Conservation (phyloP, 2,888 invertebrate species). For the Spisula solida region DNA sequence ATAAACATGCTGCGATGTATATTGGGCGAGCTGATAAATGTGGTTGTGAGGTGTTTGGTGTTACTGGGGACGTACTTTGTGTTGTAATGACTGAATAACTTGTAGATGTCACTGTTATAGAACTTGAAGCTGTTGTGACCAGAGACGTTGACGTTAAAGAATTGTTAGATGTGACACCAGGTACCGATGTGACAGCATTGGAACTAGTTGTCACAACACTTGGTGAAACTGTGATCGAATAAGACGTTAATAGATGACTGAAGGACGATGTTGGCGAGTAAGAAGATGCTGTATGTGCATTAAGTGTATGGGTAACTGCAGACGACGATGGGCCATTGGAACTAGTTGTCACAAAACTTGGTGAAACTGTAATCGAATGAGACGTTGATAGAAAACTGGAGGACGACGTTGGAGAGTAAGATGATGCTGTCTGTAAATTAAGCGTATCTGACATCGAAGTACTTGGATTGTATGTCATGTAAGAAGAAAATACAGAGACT, state of each 20-base stretch:
- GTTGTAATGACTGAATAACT: not conserved
- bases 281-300: no score
- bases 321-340: no score
- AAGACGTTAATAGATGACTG: no score
- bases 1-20: constrained; percentile 42
- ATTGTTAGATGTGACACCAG: no score
- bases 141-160: no score
- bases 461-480: not conserved
- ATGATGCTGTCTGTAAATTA: not conserved
- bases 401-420: not conserved
- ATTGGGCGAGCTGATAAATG: constrained; percentile 10
- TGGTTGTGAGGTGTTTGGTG: not conserved
- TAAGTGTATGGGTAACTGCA: no score
- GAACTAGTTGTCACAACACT: not conserved
- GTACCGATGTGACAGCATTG: no score
- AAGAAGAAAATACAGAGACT: not conserved
- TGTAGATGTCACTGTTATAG: not conserved
- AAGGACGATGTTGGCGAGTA: no score
- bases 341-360: not conserved
- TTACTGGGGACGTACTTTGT: not conserved
- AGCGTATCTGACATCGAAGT: not conserved
- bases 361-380: not conserved
- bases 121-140: not conserved
- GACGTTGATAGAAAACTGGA: not conserved
- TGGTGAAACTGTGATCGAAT: not conserved